These are phyloP conservation scores for Fragum fragum DNA, from an alignment of 2,888 invertebrate genomes.

Conservation along the genomic window DNA sequence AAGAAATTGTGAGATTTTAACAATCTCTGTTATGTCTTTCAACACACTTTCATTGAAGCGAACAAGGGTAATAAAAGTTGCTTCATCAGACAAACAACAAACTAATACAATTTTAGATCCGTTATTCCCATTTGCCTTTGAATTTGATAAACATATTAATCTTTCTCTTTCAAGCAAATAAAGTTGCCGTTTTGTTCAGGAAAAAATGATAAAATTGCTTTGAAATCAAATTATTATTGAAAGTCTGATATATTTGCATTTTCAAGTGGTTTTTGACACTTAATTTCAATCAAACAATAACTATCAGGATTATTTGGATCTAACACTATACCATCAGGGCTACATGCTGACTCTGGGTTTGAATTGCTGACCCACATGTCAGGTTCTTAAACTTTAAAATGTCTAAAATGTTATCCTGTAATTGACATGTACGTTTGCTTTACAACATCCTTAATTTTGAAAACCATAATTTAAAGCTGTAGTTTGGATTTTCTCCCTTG, in stretches of 20 bases:
- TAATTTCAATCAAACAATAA: constrained; percentile 25
- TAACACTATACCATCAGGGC: constrained; percentile 19
- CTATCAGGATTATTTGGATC: not conserved
- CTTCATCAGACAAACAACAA: constrained; percentile 27
- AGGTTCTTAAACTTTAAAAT: not conserved
- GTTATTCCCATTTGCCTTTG: constrained; percentile 31
- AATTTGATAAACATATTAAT: constrained; percentile 21
- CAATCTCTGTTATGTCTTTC: constrained; percentile 5
- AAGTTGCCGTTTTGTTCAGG: not conserved
- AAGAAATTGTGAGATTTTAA: constrained; percentile 16
- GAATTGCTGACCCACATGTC: constrained; percentile 3
- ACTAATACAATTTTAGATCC: constrained; percentile 11
- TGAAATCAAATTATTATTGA: not conserved
- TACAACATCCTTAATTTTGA: not conserved
- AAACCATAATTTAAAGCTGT: not conserved
- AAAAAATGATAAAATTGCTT: constrained; percentile 1
- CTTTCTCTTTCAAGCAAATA: not conserved
- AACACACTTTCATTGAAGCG: constrained; percentile 10
- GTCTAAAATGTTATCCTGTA: not conserved
- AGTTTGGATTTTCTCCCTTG: not conserved
- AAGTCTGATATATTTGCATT: not conserved
- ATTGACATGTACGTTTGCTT: not conserved
- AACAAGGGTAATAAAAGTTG: constrained; percentile 2
- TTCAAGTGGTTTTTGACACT: constrained; percentile 17
- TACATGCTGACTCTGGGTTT: constrained; percentile 15